Base-by-base conservation (phyloP, 2,113 vertebrate species). In the Camelus dromedarius region DNA sequence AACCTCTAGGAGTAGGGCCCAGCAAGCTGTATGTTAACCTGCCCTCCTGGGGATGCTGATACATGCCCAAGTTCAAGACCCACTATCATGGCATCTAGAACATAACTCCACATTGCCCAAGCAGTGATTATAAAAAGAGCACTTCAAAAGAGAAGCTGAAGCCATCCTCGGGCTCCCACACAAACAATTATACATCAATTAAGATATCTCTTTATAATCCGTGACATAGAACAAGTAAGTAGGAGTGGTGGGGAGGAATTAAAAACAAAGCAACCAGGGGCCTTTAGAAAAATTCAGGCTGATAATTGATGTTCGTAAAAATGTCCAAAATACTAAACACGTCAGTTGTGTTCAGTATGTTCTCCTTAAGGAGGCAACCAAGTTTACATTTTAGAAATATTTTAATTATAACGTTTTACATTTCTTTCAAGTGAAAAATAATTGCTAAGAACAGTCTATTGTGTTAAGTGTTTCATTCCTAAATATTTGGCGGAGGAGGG, bases 371-470 rank as follows among this genome's bases (percentile, higher is more conserved):
- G 89, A 94, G 62, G 62, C 52, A 89, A 52, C 24, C 30, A 62
- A 46, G 79, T 93, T 96, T 89, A 93, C 80, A 81, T 82, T 86
- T 95, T 58, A 91, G 75, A 93, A 94, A 83, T 90, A 95, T 79
- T 96, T 96, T 86, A 85, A 72, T 88, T 86, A 54, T 32, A 77
- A 79, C 4, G 0, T 86, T 73, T 91, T 91, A 70, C 79, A 89
- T 89, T 96, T 95, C 93, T 93, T 91, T 82, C 86, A 93, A 90
- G 86, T 88, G 69, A 88, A 96, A 95, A 90, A 58, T 92, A 82
- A 89, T 70, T 93, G 69, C 69, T 92, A 75, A 54, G 75, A 64
- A 88, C 16, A 84, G 16, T 64, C 64, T 76, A 38, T 70, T 52
- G 26, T 67, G 10, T 86, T 72, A 77, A 76, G 20, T 11, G 73